Conservation (phyloP, 2,888 invertebrate genomes). For the Boloria selene region DNA sequence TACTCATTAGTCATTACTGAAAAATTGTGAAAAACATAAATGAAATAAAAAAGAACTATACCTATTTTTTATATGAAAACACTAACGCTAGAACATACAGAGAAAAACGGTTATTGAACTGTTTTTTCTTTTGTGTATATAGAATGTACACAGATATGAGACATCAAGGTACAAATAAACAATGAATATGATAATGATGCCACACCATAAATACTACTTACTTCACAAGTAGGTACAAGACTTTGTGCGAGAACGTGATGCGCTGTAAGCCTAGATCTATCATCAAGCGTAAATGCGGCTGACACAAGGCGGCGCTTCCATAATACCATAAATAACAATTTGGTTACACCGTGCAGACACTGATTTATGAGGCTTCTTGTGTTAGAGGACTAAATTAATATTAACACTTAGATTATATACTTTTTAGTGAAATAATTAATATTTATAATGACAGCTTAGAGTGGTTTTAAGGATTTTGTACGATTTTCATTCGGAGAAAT, state of each 20-base stretch:
- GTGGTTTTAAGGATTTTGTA: too few relatives aligned
- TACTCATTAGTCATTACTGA: too few relatives aligned
- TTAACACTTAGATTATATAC: slow-evolving; percentile 11
- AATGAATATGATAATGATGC: slow-evolving; percentile 3
- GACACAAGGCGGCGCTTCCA: slow-evolving; percentile 35
- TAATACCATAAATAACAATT: slow-evolving; percentile 32
- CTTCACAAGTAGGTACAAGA: not conserved
- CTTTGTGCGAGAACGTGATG: slow-evolving; percentile 24
- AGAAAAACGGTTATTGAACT: too few relatives aligned
- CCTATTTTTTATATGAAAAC: too few relatives aligned
- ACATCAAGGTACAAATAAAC: not conserved
- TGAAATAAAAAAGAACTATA: too few relatives aligned
- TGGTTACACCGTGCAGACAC: slow-evolving; percentile 29
- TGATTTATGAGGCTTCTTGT: slow-evolving; percentile 23
- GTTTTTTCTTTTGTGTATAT: too few relatives aligned
- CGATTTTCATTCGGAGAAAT: too few relatives aligned
- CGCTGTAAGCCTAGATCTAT: slow-evolving; percentile 37
- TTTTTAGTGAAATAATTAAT: not conserved
- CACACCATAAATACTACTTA: not conserved
- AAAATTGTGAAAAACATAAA: too few relatives aligned
- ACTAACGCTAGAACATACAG: too few relatives aligned
- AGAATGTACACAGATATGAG: not conserved
- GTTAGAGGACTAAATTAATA: slow-evolving; percentile 20
- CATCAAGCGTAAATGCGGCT: slow-evolving; percentile 35
- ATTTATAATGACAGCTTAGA: not conserved